Base-by-base conservation (phyloP, 2,888 invertebrate species). In the Leptinotarsa peninsularis region DNA sequence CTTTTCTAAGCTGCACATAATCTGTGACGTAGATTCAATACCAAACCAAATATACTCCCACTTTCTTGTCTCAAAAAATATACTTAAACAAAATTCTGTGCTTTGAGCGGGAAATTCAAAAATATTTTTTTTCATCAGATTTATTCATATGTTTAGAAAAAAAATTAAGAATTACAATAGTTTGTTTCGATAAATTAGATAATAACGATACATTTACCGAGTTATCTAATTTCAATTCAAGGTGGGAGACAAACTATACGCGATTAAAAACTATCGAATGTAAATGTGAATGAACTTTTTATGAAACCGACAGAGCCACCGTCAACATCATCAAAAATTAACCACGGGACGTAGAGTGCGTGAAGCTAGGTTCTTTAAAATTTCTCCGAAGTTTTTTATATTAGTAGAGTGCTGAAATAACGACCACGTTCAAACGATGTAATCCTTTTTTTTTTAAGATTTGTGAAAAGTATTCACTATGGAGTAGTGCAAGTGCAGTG, bases 321-420 rank as follows among this genome's bases (percentile, higher is more conserved):
- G 86, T 85, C 86, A 84, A 86, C 87, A 86, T 87, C 87, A 87
- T 87, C 86, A 87, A 86, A 85, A 82, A 86, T 85, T 85, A 83
- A 85, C 82, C 83, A 84, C 84, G 84, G 84, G 83, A 84, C 82
- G 82, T 80, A 79, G 81, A 77, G 74, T 72, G 73, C 74, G 78
- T 69, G 76, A 74, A 75, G 78, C 77, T 77, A 74, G 77, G 76
- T 80, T 77, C 79, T 73, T 73, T 81, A 73, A 79, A 78, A 73
- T 80, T 76, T 76, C 72, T 52, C 72, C 74, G 76, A 82, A 83
- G 80, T 83, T 81, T 82, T 84, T 81, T 78, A 83, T 82, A 81
- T 82, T 79, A 80, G 81, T 76, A 80, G 68, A 74, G 77, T 72
- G 76, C 72, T 68, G 66, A 71, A 79, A 73, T 76, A 75, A 49